Base-by-base conservation (phyloP, 2,113 vertebrate genomes). In the Orcinus orca region DNA sequence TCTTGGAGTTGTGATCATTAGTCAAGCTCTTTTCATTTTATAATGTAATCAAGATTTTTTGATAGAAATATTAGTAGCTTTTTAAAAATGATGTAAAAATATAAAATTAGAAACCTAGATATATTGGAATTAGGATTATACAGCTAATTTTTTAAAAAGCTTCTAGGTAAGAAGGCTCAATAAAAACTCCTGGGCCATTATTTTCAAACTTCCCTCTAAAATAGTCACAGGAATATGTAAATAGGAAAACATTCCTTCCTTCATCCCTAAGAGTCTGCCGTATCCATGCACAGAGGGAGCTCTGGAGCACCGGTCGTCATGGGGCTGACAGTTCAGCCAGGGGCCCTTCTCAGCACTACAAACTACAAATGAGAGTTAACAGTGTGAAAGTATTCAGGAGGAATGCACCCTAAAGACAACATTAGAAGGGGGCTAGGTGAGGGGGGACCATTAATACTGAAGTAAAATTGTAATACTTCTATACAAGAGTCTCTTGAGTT, bases 141-240 rank as follows among this genome's bases (percentile, higher is more conserved):
- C 15, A 79, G 63, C 77, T 26, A 55, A 82, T 62, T 25, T 62
- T 25, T 62, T 1, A 55, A 77, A 38, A 65, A 13, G 5, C 36
- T 77, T 41, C 14, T 25, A 88, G 55, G 67, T 44, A 79, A 84
- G 33, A 60, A 41, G 77, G 15, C 44, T 36, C 20, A 5, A 38
- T 79, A 77, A 70, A 79, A 58, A n/a, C 26, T 73, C 62, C 41
- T 83, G 55, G 18, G 21, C 62, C 33, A 23, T 83, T 53, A 62
- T 70, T 29, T 93, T 88, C 26, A 5, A 53, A 2, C 90, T 94
- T 94, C n/a, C 29, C 50, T 94, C 67, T 68, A 73, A 91, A 94
- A 70, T 81, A 68, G 10, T 29, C 21, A 41, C 8, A 60, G 67
- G 53, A 68, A 44, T 82, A 5, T 4, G 13, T 91, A 55, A 76